phyloP scores from a whole-genome alignment of 2,113 vertebrate species.

The Ceratotherium simum region DNA sequence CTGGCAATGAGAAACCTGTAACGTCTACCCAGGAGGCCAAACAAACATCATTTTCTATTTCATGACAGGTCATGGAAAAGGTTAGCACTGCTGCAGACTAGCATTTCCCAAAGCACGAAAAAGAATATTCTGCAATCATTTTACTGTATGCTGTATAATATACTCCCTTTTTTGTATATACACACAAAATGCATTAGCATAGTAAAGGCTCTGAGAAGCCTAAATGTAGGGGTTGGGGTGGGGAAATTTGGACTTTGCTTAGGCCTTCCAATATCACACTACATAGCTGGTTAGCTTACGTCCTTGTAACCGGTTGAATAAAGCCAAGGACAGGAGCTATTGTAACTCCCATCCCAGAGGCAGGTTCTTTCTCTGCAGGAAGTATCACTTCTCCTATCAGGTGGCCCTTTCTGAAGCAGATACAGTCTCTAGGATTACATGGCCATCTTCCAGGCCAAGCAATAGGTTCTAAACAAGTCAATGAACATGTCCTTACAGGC shows the following conservation, averaged over 20 bases:
- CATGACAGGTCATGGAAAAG: not conserved
- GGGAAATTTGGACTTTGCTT: not conserved
- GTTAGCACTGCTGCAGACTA: not conserved
- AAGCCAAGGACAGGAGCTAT: not conserved
- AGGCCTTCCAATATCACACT: not conserved
- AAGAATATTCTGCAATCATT: not conserved
- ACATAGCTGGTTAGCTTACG: not conserved
- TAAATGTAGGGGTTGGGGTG: not conserved
- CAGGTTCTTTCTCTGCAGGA: not conserved
- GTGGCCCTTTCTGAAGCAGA: not conserved
- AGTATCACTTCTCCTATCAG: not conserved
- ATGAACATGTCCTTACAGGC: not conserved
- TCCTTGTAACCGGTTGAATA: not conserved
- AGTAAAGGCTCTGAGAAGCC: not conserved
- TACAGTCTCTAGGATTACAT: not conserved
- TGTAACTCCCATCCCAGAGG: not conserved
- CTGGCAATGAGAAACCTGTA: not conserved
- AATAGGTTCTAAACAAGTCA: not conserved
- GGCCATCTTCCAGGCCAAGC: not conserved
- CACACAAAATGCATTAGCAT: not conserved
- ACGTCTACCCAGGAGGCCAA: not conserved
- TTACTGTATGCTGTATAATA: not conserved
- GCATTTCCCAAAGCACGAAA: not conserved
- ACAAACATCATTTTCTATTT: not conserved
- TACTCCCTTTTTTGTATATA: not conserved